These are phyloP conservation scores for Thelaira solivaga DNA, from an alignment of 2,888 invertebrate species.

Conservation along the genomic window DNA sequence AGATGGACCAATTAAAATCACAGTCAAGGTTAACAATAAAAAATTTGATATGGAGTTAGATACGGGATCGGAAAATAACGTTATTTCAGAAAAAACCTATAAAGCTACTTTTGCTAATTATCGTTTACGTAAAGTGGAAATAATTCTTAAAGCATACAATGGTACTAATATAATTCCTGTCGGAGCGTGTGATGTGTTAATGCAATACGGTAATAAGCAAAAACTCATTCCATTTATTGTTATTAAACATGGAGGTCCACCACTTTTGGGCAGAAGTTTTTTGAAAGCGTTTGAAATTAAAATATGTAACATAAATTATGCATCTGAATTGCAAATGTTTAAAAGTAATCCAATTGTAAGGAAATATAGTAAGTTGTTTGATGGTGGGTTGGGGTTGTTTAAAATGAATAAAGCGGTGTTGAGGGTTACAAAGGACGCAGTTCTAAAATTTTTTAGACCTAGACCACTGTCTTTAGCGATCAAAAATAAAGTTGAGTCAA, in stretches of 20 bases:
- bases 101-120: slow-evolving; percentile 1
- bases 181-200: slow-evolving; percentile 32
- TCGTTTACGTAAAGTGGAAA: not conserved
- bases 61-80: slow-evolving; percentile 49
- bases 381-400: no score
- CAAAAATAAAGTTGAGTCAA: slow-evolving; percentile 40
- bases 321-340: not conserved
- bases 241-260: slow-evolving; percentile 53
- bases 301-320: slow-evolving; percentile 39
- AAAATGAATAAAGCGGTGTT: slow-evolving; percentile 22
- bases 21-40: slow-evolving; percentile 18
- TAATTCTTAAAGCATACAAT: slow-evolving; percentile 45
- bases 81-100: slow-evolving; percentile 19
- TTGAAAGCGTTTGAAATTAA: slow-evolving; percentile 34
- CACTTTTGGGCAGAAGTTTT: slow-evolving; percentile 52
- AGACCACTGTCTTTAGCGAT: slow-evolving; percentile 39
- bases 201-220: slow-evolving; percentile 22
- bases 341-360: not conserved
- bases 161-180: slow-evolving; percentile 28
- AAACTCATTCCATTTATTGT: slow-evolving; percentile 28
- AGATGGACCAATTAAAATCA: slow-evolving; percentile 19
- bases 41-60: slow-evolving; percentile 40
- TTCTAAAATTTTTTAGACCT: slow-evolving; percentile 51
- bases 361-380: not conserved
- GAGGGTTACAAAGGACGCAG: slow-evolving; percentile 43